Base-by-base conservation (phyloP, 2,888 invertebrate genomes). In the Drosophila hamatofila region DNA sequence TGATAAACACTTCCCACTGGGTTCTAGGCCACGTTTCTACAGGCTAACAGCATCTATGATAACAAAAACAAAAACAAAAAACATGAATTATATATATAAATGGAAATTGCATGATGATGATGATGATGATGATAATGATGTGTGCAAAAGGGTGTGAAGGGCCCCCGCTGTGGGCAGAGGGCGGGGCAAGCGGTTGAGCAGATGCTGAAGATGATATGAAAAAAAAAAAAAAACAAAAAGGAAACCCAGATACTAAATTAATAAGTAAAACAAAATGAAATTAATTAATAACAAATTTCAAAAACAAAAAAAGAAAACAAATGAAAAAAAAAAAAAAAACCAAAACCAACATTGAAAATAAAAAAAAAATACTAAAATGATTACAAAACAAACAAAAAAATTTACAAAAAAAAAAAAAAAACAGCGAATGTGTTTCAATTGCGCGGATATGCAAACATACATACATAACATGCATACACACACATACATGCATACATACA, bases 321-420 rank as follows among this genome's bases (percentile, higher is more conserved):
- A 60, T 59, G 59, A 72, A 78, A 59, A 67, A 68, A 69, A 78
- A 75, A 68, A 78, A 57, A 70, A 73, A 55, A 54, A 54, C 37
- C 61, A 80, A 67, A 83, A 67, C 66, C 48, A 48, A 75, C 69
- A 85, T 74, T 81, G 73, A 86, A 75, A 89, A 83, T 73, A 86
- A 85, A 83, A 88, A 88, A 80, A 90, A 63, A 63, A 88, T 74
- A 86, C 89, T 83, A 79, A 90, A 89, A 90, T 75, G 84, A 86
- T 88, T 86, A 77, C 67, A 82, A 76, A 81, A 76, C 59, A 81
- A 81, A 71, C 75, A 78, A 81, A 75, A 81, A 70, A 70, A 70
- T 66, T 75, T 82, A 67, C 57, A 79, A 80, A 67, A 75, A 65
- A 27, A 25, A 25, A 25, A 46, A 49, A 49, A 30, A 27, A 25